These are phyloP conservation scores for Coendou prehensilis DNA, from an alignment of 2,797 vertebrate genomes.

Conservation along the genomic window DNA sequence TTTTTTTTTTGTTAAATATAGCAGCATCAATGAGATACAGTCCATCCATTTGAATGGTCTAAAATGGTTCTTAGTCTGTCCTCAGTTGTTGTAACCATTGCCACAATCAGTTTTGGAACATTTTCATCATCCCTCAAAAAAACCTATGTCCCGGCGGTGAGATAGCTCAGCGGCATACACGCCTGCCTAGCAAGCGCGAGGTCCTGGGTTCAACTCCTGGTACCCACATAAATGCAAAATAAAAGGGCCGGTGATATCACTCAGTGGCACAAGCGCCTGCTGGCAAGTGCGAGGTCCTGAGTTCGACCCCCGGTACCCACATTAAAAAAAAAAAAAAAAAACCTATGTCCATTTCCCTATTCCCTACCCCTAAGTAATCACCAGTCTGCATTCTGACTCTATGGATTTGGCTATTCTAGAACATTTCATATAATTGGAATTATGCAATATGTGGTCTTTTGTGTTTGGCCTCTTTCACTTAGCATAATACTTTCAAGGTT, in stretches of 20 bases:
- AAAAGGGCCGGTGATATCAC: too few relatives aligned
- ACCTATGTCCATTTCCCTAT: not conserved
- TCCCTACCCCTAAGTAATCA: not conserved
- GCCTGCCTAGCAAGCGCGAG: too few relatives aligned
- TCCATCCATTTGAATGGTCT: not conserved
- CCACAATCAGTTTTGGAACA: not conserved
- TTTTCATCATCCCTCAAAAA: not conserved
- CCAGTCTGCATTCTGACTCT: not conserved
- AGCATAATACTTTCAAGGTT: conserved; percentile 16
- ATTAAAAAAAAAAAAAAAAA: not conserved
- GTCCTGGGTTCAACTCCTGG: too few relatives aligned
- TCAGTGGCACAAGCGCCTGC: too few relatives aligned
- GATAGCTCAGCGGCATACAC: too few relatives aligned
- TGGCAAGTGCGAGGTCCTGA: too few relatives aligned
- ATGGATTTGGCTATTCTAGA: not conserved
- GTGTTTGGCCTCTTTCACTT: not conserved
- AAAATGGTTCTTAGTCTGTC: not conserved
- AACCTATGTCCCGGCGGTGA: not conserved
- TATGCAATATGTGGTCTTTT: not conserved
- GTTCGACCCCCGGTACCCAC: too few relatives aligned
- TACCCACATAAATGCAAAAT: too few relatives aligned
- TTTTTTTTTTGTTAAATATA: not conserved
- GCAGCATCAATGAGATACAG: not conserved
- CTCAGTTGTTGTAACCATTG: not conserved
- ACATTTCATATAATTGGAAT: not conserved